Base-by-base conservation (phyloP, 1,140 invertebrate genomes). In the Caenorhabditis brenneri region DNA sequence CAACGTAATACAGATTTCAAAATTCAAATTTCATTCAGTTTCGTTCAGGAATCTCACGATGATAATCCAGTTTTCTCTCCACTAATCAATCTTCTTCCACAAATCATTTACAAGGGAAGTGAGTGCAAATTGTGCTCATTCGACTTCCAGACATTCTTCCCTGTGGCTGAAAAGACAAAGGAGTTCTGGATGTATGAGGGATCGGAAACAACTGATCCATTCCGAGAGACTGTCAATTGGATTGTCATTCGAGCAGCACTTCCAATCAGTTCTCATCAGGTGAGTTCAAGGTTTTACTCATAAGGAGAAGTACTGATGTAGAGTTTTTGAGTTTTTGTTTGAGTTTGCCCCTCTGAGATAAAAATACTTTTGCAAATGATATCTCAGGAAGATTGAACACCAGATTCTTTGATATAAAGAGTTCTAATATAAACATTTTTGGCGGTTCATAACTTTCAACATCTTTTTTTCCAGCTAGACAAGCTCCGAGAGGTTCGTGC, bases 181-280 rank as follows among this genome's bases (percentile, higher is more conserved):
- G 89, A 90, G 79, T 91, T 90, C 79, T 90, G 89, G 89, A 83
- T 88, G 27, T 90, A 91, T 74, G 89, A 90, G 33, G 89, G 89
- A 42, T 88, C 87, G 19, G 89, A 91, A 69, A 90, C 89, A 22
- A 80, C 84, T 49, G 88, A 89, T 24, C 89, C 89, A 31, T 91
- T 83, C 78, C 82, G 89, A n/a, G 90, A 90, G 79, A 86, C 79
- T 33, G 89, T 91, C 16, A 90, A 90, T 33, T 90, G 90, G 88
- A 84, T 91, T 39, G 87, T 90, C 24, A 91, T 89, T 53, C 82
- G 89, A 39, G 85, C 89, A 2, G 90, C 90, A 16, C 88, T 91
- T 65, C 87, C 89, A 2, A 90, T 90, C 65, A 89, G 88, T 22
- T 89, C 88, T 42, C 55, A 80, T 42, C 88, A 88, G 84, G 88